These are phyloP conservation scores for Mesitornis unicolor DNA, from an alignment of 2,113 vertebrate species.

Conservation along the genomic window DNA sequence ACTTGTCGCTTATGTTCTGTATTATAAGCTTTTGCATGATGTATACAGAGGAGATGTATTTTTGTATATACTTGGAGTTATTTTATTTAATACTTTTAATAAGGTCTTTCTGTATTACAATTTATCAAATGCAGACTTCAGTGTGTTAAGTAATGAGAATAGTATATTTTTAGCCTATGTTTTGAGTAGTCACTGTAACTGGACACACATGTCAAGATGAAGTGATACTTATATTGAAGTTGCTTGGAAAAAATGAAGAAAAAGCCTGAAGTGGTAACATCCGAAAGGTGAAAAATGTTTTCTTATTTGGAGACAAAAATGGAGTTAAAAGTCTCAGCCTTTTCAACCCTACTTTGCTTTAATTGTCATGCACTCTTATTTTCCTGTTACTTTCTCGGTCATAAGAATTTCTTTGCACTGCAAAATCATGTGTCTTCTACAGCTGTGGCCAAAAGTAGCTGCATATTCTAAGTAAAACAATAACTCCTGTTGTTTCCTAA, in stretches of 20 bases:
- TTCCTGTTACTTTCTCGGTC: not conserved
- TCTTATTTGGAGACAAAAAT: not conserved
- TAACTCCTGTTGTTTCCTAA: not conserved
- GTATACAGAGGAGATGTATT: not conserved
- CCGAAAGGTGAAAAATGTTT: not conserved
- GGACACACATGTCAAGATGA: rapidly evolving
- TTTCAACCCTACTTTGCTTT: not conserved
- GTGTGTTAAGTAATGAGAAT: not conserved
- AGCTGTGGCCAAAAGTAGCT: not conserved
- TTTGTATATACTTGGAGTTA: not conserved
- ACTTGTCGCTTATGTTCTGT: not conserved
- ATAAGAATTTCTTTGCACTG: not conserved
- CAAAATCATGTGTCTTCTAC: not conserved
- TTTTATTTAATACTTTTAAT: not conserved
- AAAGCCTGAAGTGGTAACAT: not conserved
- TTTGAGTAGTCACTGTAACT: not conserved
- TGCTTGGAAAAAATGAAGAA: not conserved
- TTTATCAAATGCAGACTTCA: not conserved
- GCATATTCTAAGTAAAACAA: not conserved
- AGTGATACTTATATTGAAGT: not conserved
- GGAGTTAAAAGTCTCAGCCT: not conserved
- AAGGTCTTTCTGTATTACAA: not conserved
- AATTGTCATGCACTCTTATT: not conserved
- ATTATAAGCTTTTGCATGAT: not conserved
- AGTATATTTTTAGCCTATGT: not conserved